phyloP scores from a whole-genome alignment of 2,113 vertebrate genomes.

The Prunella fulvescens region DNA sequence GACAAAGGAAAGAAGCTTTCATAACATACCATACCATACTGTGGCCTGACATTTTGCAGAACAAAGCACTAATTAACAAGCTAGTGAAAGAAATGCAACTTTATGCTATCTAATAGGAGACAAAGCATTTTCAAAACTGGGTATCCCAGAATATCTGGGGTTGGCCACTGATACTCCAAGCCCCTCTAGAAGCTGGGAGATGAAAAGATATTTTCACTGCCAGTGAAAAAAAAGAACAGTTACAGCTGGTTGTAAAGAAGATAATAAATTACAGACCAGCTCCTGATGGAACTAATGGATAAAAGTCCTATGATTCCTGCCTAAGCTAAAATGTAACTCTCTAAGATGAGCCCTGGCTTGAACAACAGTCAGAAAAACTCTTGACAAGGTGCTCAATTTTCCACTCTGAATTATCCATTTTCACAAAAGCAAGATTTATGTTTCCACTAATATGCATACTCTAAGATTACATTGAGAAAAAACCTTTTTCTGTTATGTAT shows the following conservation, averaged over 20 bases:
- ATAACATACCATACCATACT: not conserved
- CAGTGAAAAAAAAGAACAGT: not conserved
- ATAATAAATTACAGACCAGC: not conserved
- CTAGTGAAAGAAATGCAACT: not conserved
- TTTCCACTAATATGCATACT: not conserved
- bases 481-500: not conserved
- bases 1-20: constrained; percentile 50
- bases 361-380: not conserved
- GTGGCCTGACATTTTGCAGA: not conserved
- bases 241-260: not conserved
- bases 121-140: not conserved
- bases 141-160: not conserved
- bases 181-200: not conserved
- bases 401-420: not conserved
- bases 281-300: not conserved
- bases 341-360: not conserved
- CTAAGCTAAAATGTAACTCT: not conserved
- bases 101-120: not conserved
- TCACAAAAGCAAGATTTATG: not conserved
- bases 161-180: not conserved
- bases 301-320: not conserved
- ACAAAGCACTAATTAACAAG: not conserved
- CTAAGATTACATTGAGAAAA: not conserved
- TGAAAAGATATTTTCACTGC: not conserved
- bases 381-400: not conserved